Base-by-base conservation (phyloP, 30 jellyfish, hydroid and myxozoan genomes). In the Aurelia sp. region DNA sequence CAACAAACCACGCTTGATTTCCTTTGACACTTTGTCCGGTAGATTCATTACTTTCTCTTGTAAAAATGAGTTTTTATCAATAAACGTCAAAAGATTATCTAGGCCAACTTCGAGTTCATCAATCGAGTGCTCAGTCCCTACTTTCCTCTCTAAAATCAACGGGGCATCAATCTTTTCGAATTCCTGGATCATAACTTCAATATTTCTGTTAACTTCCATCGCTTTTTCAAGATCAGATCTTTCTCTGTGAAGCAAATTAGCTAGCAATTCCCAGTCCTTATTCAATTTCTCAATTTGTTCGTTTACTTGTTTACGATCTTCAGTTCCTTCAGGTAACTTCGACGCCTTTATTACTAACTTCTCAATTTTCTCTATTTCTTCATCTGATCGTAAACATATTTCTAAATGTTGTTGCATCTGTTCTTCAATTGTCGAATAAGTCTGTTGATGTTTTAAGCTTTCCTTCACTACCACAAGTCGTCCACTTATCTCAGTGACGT, bases 361-460 rank as follows among this genome's bases (percentile, higher is more conserved):
- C 13, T 84, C 93, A 20, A 84, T 58, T 21, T 63, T 73, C 67
- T 73, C 93, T 88, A 84, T 73, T 38, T 72, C 88, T 13, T 71
- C 66, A 50, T 84, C 93, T 41, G 88, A 64, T 55, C 41, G 51
- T 24, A 84, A 52, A 53, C 93, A 84, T 3, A 84, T 24, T n/a
- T 74, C 93, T 18, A 84, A 47, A 48, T 84, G 93, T 12, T 47
- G 60, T 27, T 84, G 20, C 88, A 72, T 61, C 44, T 41, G 76
- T 52, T 84, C 88, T 9, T 63, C 80, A 5, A 69, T 31, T 8
- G 44, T 62, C 15, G 53, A 75, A 27, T 78, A 20, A 4, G 19
- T 13, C 1, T 24, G 64, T 16, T 8, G 63, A 15, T 38, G n/a
- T n/a, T 55, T 44, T 15, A 62, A 30, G n/a, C 74, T 78, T 12